Evolutionary conservation across 2,113 vertebrate species (phyloP).

Genomic region (Ammodytes dubius): DNA sequence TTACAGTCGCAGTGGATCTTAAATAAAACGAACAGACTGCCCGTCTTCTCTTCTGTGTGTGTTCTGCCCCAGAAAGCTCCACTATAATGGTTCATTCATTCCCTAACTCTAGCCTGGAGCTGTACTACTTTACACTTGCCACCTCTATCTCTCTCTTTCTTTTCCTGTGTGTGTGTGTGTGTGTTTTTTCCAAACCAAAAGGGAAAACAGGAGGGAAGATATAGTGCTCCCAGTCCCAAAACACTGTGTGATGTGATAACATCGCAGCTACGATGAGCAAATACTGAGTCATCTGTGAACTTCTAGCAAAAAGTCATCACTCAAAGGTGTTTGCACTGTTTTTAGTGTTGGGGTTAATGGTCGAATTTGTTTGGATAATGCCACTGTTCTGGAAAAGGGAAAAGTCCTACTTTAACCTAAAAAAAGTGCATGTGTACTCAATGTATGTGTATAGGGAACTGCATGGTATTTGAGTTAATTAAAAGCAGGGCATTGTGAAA

Average conservation of each 20-base stretch:
- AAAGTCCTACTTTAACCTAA: background rate
- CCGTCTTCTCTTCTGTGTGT: slow-evolving; percentile 16
- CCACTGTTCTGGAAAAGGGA: background rate
- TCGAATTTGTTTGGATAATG: slow-evolving; percentile 21
- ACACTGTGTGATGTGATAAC: slow-evolving; percentile 57
- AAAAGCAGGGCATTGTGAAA: too few species aligned
- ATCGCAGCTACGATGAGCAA: slow-evolving; percentile 63
- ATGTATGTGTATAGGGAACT: background rate
- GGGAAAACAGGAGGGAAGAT: slow-evolving; percentile 47
- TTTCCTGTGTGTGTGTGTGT: background rate
- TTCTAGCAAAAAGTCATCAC: slow-evolving; percentile 44
- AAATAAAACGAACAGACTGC: slow-evolving; percentile 14
- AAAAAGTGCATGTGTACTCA: background rate
- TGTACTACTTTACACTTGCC: slow-evolving; percentile 54
- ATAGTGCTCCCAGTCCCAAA: slow-evolving; percentile 46
- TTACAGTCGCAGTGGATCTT: slow-evolving; percentile 8
- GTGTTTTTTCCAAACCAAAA: background rate
- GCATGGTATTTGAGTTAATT: background rate
- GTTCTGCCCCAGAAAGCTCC: slow-evolving; percentile 61
- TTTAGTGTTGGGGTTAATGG: slow-evolving; percentile 27
- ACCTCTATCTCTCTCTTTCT: slow-evolving; percentile 23
- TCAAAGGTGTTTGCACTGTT: slow-evolving; percentile 30
- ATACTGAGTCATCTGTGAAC: slow-evolving; percentile 70
- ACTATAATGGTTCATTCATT: slow-evolving; percentile 69
- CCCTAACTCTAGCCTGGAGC: slow-evolving; percentile 62